Evolutionary conservation across 2,113 vertebrate genomes (phyloP).

Genomic region (Rhynchomys soricoides): DNA sequence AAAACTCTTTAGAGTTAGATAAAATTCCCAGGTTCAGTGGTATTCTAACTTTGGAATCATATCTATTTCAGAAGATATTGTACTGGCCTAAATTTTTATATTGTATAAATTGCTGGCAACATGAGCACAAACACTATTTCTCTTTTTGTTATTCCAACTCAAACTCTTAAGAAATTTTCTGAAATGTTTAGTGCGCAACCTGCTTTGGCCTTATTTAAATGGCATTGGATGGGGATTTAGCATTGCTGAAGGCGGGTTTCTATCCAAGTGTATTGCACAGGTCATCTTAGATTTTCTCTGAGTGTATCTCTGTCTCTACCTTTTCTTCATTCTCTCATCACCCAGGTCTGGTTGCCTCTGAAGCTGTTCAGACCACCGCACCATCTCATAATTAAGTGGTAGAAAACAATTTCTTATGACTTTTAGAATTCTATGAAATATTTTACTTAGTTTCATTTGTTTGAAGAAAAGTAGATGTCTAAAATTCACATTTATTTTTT

Average conservation of each 20-base stretch:
- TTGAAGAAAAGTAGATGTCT: neutral
- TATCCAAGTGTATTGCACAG: neutral
- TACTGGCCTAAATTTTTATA: neutral
- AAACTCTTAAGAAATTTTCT: neutral
- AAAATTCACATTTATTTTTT: neutral
- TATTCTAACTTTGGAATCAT: neutral
- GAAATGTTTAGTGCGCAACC: neutral
- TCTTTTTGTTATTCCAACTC: neutral
- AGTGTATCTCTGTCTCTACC: neutral
- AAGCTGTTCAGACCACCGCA: neutral
- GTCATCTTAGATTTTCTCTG: neutral
- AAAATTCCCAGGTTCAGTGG: neutral
- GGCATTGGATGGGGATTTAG: neutral
- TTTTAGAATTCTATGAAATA: neutral
- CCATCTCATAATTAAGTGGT: neutral
- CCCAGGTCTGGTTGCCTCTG: neutral
- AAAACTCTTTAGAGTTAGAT: neutral
- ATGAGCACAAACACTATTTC: neutral
- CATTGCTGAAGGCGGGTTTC: neutral
- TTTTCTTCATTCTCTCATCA: neutral
- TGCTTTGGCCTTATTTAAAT: neutral
- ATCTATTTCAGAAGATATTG: neutral
- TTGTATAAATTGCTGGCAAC: neutral
- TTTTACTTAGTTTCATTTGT: neutral
- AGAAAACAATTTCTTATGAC: neutral